Base-by-base conservation (phyloP, 2,888 invertebrate species). In the Gryllus longicercus region DNA sequence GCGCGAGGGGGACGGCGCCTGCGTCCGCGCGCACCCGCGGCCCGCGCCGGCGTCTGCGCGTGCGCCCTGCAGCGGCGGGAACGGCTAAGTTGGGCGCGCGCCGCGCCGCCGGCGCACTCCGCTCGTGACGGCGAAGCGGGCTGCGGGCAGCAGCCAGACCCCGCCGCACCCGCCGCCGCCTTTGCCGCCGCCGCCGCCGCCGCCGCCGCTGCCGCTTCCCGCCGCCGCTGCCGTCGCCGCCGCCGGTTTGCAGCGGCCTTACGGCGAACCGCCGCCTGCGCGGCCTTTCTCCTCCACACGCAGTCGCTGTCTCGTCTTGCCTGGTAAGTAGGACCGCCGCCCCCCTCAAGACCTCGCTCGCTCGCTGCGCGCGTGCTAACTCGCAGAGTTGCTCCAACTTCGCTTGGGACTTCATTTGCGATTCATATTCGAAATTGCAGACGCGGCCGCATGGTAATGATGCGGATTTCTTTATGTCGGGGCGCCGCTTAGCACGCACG, bases 111-210 rank as follows among this genome's bases (percentile, higher is more conserved):
- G n/a, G 16, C 63, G 63, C 63, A 63, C 63, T 63, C 63, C 63
- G 63, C 63, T 63, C 63, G 63, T 63, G 63, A 63, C 63, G 63
- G 63, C 63, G 63, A 63, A 63, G 63, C 63, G 63, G 63, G 63
- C n/a, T 63, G 63, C 63, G 63, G 14, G n/a, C 63, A 63, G 63
- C 63, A 63, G n/a, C 63, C 63, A 18, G 63, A 18, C 16, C 12
- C 63, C n/a, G 16, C 63, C 14, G 63, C 63, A 2, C 11, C 63
- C n/a, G 63, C 16, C 63, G 4, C 63, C n/a, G 63, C n/a, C 16
- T 8, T 14, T 12, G 4, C 63, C 5, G 63, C 63, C n/a, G 63
- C 63, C n/a, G 16, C 16, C 14, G 4, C 8, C 63, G 14, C 16
- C 63, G 63, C n/a, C 63, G 63, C 63, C 12, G 63, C 16, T 4